A percentile compares a stretch with the other conserved stretches of the same genome.
Evolutionary conservation across 2,797 vertebrate species (phyloP).

Genomic region (Schizopygopsis malacanthus): DNA sequence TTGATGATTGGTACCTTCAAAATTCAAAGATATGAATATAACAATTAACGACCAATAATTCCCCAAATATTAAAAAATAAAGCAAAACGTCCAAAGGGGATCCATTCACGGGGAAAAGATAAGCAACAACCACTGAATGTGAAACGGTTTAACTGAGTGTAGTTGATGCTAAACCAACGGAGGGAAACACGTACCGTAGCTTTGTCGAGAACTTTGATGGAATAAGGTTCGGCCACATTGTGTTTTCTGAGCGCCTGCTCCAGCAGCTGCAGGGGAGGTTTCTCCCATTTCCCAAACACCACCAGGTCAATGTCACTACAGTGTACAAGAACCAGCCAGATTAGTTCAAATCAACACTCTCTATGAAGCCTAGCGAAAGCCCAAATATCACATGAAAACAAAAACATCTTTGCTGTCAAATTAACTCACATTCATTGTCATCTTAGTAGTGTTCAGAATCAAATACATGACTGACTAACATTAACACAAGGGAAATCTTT

Average conservation of each 20-base stretch:
- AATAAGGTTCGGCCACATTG: slow-evolving; percentile 91
- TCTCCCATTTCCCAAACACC: slow-evolving; percentile 97
- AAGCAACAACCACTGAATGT: not conserved
- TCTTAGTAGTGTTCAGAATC: not conserved
- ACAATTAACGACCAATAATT: not conserved
- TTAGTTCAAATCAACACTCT: not conserved
- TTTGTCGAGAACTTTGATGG: slow-evolving; percentile 99
- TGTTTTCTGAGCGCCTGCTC: slow-evolving; percentile 95
- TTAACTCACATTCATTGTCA: not conserved
- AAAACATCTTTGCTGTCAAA: not conserved
- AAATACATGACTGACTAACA: not conserved
- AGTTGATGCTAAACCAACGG: not conserved
- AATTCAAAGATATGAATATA: not conserved
- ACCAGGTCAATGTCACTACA: slow-evolving; percentile 96
- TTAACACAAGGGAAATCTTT: not conserved
- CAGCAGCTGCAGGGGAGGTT: slow-evolving; percentile 90
- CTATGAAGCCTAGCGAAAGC: not conserved
- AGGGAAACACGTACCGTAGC: slow-evolving; percentile 85
- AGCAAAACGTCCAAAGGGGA: not conserved
- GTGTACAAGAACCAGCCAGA: slow-evolving; percentile 36
- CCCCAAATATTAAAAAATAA: not conserved
- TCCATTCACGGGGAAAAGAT: not conserved
- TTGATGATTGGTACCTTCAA: slow-evolving; percentile 97
- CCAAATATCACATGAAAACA: slow-evolving; percentile 5
- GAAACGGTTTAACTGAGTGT: not conserved